Evolutionary conservation across 2,888 invertebrate species (phyloP).

Genomic region (Andricus quercusramuli): DNA sequence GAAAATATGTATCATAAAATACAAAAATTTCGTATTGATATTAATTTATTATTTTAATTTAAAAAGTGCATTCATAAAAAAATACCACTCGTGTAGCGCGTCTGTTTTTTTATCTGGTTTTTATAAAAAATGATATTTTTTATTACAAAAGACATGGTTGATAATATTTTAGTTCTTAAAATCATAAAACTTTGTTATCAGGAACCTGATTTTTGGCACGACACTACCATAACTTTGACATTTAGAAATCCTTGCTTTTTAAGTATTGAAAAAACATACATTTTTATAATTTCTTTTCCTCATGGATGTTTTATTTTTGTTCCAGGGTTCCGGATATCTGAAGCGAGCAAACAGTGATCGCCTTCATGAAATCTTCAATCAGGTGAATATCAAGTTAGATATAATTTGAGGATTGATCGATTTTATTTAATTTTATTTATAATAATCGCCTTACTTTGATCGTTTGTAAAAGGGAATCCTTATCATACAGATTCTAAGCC

Average conservation of each 20-base stretch:
- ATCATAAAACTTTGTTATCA: too few species aligned
- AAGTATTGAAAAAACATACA: background rate
- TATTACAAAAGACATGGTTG: too few species aligned
- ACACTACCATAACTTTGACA: background rate
- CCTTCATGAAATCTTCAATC: slow-evolving; percentile 92
- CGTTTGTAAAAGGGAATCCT: slow-evolving; percentile 17
- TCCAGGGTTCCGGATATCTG: slow-evolving; percentile 91
- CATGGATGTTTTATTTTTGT: background rate
- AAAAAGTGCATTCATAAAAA: too few species aligned
- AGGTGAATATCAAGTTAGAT: slow-evolving; percentile 76
- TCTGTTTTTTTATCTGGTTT: too few species aligned
- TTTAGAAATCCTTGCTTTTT: background rate
- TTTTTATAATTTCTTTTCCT: background rate
- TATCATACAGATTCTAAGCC: slow-evolving; percentile 4
- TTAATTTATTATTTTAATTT: too few species aligned
- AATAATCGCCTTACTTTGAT: slow-evolving; percentile 1
- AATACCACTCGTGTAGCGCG: too few species aligned
- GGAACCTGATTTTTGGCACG: too few species aligned
- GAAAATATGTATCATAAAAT: too few species aligned
- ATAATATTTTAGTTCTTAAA: too few species aligned
- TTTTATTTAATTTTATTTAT: slow-evolving; percentile 13
- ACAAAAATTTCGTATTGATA: too few species aligned
- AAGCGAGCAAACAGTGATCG: slow-evolving; percentile 93
- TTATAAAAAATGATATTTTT: too few species aligned
- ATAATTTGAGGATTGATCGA: background rate